Base-by-base conservation (phyloP, 1,140 invertebrate species). In the Trinorchestia longiramus region DNA sequence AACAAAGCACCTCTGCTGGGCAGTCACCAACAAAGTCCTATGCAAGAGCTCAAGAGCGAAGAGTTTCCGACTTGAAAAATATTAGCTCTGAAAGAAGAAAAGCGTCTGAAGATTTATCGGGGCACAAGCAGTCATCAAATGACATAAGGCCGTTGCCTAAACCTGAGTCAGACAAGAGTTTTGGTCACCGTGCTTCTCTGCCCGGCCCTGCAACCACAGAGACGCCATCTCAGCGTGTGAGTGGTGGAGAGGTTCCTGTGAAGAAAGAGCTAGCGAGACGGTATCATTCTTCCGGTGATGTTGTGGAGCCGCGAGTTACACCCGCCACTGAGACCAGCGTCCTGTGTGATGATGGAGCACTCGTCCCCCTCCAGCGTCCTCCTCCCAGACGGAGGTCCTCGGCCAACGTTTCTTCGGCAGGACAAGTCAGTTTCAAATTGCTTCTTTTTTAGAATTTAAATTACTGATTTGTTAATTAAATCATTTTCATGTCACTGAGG, bases 241-340 rank as follows among this genome's bases (percentile, higher is more conserved):
- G 44, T 3, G 95, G 92, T 90, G 96, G 96, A 44, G 95, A 96
- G 17, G 87, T 45, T 23, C 96, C 28, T 42, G 43, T 47, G 43
- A 44, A n/a, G 43, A 94, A 94, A 11, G 92, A 94, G 40, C 43
- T 47, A 3, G 92, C 92, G 43, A 94, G 43, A 43, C 43, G 92
- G 40, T 45, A 94, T 47, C 92, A 94, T 45, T 94, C 92, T 19
- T 94, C 92, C 40, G 43, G 92, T 94, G 92, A 94, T 40, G 92
- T 94, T 40, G 44, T 94, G 6, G 15, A 57, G 11, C 36, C 90
- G 44, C 23, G 92, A 96, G 88, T 95, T 95, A 43, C 95, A 95
- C 44, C 43, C 87, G 40, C 95, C 95, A 87, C 88, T 95, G 62
- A 95, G 77, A 28, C 87, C 53, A 45, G 42, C 62, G 41, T 62